phyloP scores from a whole-genome alignment of 2,888 invertebrate genomes.

The Acholoe squamosa region DNA sequence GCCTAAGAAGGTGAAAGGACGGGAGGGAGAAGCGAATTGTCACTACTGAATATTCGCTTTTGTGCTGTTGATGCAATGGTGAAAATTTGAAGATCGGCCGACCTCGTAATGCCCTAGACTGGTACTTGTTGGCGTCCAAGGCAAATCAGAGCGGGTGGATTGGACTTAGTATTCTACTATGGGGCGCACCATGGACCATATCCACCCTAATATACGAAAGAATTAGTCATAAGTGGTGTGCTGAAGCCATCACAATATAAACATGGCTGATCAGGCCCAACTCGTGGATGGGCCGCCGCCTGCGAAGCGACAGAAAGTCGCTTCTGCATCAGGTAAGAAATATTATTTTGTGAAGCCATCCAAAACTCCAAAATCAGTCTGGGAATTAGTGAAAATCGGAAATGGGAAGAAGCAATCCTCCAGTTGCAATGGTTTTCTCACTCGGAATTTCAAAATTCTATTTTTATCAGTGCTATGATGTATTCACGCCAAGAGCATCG shows the following conservation, averaged over 20 bases:
- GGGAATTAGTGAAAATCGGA: not conserved
- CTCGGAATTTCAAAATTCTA: conserved; percentile 3
- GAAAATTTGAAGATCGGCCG: conserved; percentile 65
- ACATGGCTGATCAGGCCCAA: conserved; percentile 90
- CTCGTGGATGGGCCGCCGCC: conserved; percentile 97
- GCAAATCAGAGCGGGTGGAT: conserved; percentile 31
- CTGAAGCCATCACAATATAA: conserved; percentile 67
- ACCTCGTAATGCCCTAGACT: conserved; percentile 65
- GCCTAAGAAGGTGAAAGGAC: conserved; percentile 68
- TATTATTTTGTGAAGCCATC: conserved; percentile 21
- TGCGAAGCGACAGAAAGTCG: conserved; percentile 95
- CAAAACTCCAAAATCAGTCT: not conserved
- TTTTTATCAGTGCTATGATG: not conserved
- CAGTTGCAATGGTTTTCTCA: not conserved
- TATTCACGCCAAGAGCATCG: conserved; percentile 34
- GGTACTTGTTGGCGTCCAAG: conserved; percentile 59
- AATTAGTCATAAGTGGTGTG: conserved; percentile 60
- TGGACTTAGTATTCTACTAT: conserved; percentile 50
- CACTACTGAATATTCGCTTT: conserved; percentile 69
- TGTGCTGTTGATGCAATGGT: conserved; percentile 65
- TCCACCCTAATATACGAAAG: conserved; percentile 43
- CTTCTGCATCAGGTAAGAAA: conserved; percentile 58
- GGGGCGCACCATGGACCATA: conserved; percentile 34
- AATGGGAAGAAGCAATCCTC: not conserved
- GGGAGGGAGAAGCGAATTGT: conserved; percentile 72